phyloP scores from a whole-genome alignment of 2,113 vertebrate species.

The Colius striatus region DNA sequence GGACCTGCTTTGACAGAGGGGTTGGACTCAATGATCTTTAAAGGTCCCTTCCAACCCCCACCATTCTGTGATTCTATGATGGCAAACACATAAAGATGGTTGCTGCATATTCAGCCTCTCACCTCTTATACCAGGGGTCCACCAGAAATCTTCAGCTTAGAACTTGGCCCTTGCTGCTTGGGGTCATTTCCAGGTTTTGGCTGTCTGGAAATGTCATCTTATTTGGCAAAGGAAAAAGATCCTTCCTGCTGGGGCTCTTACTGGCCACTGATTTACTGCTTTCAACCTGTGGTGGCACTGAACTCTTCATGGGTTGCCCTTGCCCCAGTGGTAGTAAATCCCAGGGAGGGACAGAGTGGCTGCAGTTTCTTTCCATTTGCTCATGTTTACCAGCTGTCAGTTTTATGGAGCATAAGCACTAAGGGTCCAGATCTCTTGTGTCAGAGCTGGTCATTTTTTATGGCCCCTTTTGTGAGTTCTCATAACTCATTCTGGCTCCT shows the following conservation, averaged over 20 bases:
- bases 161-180: rapidly evolving
- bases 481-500: not conserved
- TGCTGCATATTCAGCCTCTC: not conserved
- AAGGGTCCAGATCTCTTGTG: not conserved
- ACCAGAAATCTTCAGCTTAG: not conserved
- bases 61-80: too few relatives aligned
- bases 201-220: not conserved
- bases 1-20: too few relatives aligned
- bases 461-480: not conserved
- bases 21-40: too few relatives aligned
- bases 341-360: not conserved
- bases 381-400: not conserved
- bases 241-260: not conserved
- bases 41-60: too few relatives aligned
- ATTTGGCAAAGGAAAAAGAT: not conserved
- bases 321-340: not conserved
- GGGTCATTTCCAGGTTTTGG: not conserved
- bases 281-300: rapidly evolving
- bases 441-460: not conserved
- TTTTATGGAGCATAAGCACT: not conserved
- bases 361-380: not conserved
- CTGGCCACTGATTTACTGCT: not conserved
- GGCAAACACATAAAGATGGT: rapidly evolving
- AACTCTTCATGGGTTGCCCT: not conserved
- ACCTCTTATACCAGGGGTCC: not conserved